Conservation (phyloP, 2,113 vertebrate species). For the Oncorhynchus masou region DNA sequence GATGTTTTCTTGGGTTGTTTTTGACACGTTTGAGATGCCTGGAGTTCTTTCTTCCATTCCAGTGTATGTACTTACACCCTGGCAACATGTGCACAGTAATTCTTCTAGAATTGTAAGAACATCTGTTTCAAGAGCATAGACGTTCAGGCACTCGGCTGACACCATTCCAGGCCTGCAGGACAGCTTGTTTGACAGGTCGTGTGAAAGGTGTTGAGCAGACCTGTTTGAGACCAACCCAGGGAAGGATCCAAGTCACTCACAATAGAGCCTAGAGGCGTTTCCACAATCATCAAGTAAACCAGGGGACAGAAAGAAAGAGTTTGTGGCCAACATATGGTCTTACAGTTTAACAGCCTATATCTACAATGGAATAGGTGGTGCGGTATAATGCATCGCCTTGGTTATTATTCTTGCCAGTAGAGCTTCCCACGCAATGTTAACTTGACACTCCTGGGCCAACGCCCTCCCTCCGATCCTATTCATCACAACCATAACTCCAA, state of each 20-base stretch:
- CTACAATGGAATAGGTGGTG: neutral
- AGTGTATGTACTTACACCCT: constrained; percentile 29
- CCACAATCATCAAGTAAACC: neutral
- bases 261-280: neutral
- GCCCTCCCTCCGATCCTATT: constrained; percentile 13
- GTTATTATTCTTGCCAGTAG: neutral
- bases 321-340: constrained; percentile 25
- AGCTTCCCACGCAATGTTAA: neutral
- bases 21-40: constrained; percentile 32
- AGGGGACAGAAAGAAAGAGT: neutral
- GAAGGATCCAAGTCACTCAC: neutral
- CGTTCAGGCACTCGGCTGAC: constrained; percentile 26
- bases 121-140: too few species aligned
- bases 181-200: neutral
- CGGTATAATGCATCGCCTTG: constrained; percentile 16
- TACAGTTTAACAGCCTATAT: too few species aligned
- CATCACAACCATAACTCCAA: constrained; percentile 8
- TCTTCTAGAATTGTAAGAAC: too few species aligned
- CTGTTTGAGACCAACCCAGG: neutral
- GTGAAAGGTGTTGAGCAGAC: constrained; percentile 4
- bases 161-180: neutral
- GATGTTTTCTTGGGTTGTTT: constrained; percentile 31
- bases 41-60: constrained; percentile 52
- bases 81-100: constrained; percentile 9
- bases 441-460: neutral